Base-by-base conservation (phyloP, 2,888 invertebrate genomes). In the Zootermopsis nevadensis region DNA sequence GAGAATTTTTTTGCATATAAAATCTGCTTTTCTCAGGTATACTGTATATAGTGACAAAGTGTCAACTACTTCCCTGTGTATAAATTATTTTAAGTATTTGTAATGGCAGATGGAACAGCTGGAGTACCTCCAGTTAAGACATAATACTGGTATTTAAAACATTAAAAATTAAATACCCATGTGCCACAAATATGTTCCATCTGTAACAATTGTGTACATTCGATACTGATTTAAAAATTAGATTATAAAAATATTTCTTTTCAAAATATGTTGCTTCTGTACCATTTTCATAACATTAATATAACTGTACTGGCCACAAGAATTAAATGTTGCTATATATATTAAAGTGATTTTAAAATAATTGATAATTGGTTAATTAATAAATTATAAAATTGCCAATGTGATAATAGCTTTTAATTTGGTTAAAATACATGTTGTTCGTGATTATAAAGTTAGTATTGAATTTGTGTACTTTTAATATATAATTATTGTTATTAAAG, bases 31-130 rank as follows among this genome's bases (percentile, higher is more conserved):
- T 79, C 79, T 79, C 79, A 79, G 79, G 79, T 79, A 79, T 66
- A 60, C 6, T 79, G 27, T 79, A 79, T 35, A 79, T 35, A 60
- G 35, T n/a, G 33, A 60, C 35, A 38, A 60, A 79, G 79, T 67
- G 81, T 81, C 81, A 81, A 81, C 81, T 74, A 81, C 74, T 81
- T 74, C 81, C 81, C 81, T 81, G 81, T 81, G 81, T 74, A 81
- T 81, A 80, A 74, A 69, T 42, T 74, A 74, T 74, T 74, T 74
- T 74, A 60, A 74, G 24, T 74, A 74, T 74, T 38, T 38, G n/a
- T 74, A 42, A 74, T 74, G 42, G 74, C 38, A 74, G 74, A 74
- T 74, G 74, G 74, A 74, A 74, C 69, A 74, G 33, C 38, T 33
- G 74, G 31, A 10, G n/a, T 38, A 74, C 19, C 15, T 60, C 60